phyloP scores from a whole-genome alignment of 2,888 invertebrate species.

The Monochamus alternatus region DNA sequence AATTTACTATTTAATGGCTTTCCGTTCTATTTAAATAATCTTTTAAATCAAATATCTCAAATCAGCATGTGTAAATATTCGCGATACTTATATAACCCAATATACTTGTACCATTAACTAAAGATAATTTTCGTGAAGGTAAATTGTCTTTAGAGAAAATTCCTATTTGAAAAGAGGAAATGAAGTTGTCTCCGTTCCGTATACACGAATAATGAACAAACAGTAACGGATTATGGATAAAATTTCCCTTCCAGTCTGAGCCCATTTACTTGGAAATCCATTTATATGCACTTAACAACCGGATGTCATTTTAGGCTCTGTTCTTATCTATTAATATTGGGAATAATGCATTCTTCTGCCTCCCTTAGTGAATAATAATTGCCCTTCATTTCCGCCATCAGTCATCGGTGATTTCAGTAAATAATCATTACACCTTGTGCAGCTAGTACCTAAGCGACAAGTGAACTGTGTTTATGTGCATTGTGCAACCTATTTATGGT shows the following conservation, averaged over 20 bases:
- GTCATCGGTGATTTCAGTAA: not conserved
- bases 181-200: not conserved
- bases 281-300: not conserved
- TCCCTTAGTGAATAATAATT: not conserved
- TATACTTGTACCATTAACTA: no score
- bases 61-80: no score
- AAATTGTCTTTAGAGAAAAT: not conserved
- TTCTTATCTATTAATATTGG: not conserved
- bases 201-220: constrained; percentile 4
- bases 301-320: not conserved
- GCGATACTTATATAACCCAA: no score
- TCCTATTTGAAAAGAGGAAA: constrained; percentile 1
- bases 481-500: not conserved
- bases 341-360: not conserved
- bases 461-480: not conserved
- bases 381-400: not conserved
- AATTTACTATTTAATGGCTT: no score
- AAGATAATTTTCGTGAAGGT: not conserved
- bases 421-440: not conserved
- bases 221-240: not conserved
- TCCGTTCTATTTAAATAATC: no score
- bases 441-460: not conserved
- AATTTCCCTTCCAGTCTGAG: not conserved
- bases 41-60: no score
- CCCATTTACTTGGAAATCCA: constrained; percentile 8